Percentiles rank a stretch among this genome's conserved stretches.
Conservation (phyloP, 2,797 vertebrate genomes). For the Scomberomorus guttatus region DNA sequence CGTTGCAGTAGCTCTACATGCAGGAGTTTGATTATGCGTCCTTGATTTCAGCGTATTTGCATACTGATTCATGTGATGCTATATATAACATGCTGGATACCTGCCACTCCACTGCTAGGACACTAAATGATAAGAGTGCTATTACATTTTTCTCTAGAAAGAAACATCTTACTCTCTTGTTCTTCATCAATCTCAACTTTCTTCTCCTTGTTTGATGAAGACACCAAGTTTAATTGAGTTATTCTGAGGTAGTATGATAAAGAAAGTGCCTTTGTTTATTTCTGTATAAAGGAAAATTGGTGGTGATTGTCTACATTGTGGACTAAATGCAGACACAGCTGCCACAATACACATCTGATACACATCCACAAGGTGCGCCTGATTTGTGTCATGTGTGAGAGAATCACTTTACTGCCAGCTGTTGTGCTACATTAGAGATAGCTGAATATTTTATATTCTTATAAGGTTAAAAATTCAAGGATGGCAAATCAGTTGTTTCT, state of each 20-base stretch:
- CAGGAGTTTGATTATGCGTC: background rate
- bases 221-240: background rate
- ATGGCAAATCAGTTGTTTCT: background rate
- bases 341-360: no score
- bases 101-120: background rate
- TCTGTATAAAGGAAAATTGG: background rate
- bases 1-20: no score
- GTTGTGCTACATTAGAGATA: background rate
- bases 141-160: no score
- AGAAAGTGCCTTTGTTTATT: constrained; percentile 1
- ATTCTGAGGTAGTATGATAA: background rate
- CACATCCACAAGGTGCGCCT: background rate
- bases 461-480: background rate
- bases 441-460: background rate
- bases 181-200: background rate
- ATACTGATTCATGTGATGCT: background rate
- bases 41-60: background rate
- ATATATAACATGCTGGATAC: background rate
- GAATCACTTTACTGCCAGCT: no score
- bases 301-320: background rate
- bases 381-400: background rate
- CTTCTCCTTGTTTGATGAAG: background rate
- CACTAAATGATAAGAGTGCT: no score
- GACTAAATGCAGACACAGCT: background rate
- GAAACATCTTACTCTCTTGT: no score